Evolutionary conservation across 2,113 vertebrate genomes (phyloP).

Genomic region (Piaya cayana): DNA sequence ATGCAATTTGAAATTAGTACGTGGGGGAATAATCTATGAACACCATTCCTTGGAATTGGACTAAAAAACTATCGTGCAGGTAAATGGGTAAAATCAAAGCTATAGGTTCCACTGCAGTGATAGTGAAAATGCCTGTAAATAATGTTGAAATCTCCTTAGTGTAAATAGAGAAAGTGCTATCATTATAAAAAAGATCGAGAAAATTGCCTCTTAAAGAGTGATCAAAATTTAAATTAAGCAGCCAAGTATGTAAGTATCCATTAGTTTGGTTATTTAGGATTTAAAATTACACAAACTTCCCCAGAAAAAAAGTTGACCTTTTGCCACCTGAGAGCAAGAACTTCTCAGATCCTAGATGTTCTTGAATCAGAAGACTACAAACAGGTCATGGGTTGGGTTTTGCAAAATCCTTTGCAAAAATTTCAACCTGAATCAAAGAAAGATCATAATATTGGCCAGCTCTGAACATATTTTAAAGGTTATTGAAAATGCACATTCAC

Average conservation of each 20-base stretch:
- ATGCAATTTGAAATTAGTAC: neutral
- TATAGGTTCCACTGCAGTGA: neutral
- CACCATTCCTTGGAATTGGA: rapidly evolving
- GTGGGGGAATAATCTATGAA: neutral
- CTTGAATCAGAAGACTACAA: neutral
- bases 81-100: neutral
- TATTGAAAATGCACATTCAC: neutral
- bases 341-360: neutral
- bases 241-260: neutral
- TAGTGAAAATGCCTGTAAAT: neutral
- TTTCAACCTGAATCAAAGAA: neutral
- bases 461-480: neutral
- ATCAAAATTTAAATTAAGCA: neutral
- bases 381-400: neutral
- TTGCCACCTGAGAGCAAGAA: neutral
- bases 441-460: neutral
- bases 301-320: neutral
- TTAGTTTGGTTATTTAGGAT: neutral
- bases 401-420: neutral
- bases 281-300: neutral
- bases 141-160: neutral
- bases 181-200: neutral
- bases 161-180: neutral
- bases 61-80: neutral
- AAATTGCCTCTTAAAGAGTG: neutral